These are phyloP conservation scores for Phyllotreta cruciferae DNA, from an alignment of 2,888 invertebrate species.

Conservation along the genomic window DNA sequence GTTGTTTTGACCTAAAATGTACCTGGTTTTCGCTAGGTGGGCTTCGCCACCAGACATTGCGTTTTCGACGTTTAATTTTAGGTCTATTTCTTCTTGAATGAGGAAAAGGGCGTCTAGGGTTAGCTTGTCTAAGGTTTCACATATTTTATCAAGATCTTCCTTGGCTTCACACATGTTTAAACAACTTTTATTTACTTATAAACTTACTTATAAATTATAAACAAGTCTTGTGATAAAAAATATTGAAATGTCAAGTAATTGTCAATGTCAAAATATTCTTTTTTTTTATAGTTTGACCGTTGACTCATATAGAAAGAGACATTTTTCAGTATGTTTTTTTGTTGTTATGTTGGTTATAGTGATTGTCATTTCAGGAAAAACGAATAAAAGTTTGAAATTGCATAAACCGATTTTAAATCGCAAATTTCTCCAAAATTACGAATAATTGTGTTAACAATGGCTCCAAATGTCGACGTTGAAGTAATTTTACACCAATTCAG, in stretches of 20 bases:
- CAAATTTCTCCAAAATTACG: background rate
- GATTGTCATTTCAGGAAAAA: background rate
- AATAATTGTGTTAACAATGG: slow-evolving; percentile 25
- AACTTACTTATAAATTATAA: too few species aligned
- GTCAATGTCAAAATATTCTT: too few species aligned
- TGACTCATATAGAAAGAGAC: too few species aligned
- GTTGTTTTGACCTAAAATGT: slow-evolving; percentile 78
- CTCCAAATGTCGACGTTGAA: slow-evolving; percentile 45
- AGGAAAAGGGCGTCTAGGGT: slow-evolving; percentile 73
- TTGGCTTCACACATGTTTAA: slow-evolving; percentile 39
- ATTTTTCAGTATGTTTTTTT: background rate
- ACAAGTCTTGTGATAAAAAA: too few species aligned
- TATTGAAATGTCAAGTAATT: too few species aligned
- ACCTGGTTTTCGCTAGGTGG: slow-evolving; percentile 78
- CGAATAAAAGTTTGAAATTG: slow-evolving; percentile 20
- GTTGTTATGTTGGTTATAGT: background rate
- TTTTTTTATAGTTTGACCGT: too few species aligned
- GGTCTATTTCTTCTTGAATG: slow-evolving; percentile 75
- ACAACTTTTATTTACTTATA: too few species aligned
- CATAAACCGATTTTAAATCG: background rate
- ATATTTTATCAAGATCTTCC: slow-evolving; percentile 60
- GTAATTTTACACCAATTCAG: slow-evolving; percentile 48
- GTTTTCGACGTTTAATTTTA: slow-evolving; percentile 74
- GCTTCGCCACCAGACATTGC: slow-evolving; percentile 73
- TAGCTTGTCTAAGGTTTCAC: slow-evolving; percentile 71